Evolutionary conservation across 2,113 vertebrate species (phyloP).

Genomic region (Tiliqua scincoides): DNA sequence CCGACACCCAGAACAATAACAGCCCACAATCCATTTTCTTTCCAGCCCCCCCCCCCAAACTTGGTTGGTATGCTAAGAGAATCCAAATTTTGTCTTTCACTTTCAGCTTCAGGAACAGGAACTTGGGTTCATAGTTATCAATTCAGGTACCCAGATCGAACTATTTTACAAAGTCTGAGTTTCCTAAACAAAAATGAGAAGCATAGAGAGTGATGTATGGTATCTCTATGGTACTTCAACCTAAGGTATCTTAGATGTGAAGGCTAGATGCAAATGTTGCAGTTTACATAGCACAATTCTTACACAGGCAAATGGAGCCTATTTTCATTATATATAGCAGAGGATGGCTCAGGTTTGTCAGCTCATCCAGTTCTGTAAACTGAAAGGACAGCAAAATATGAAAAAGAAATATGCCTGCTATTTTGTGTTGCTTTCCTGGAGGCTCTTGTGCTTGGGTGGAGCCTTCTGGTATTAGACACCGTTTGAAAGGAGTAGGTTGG

Average conservation of each 20-base stretch:
- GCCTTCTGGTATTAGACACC: background rate
- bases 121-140: too few species aligned
- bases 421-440: background rate
- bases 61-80: too few species aligned
- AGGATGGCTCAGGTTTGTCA: constrained; percentile 9
- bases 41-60: too few species aligned
- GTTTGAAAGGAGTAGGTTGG: constrained; percentile 2
- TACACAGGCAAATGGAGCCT: background rate
- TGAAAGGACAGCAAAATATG: background rate
- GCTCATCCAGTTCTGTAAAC: background rate
- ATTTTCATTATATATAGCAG: background rate
- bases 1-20: too few species aligned
- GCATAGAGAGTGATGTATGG: too few species aligned
- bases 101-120: too few species aligned
- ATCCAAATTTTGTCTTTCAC: too few species aligned
- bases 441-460: background rate
- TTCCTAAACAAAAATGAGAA: too few species aligned
- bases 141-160: too few species aligned
- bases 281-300: background rate
- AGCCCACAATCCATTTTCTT: too few species aligned
- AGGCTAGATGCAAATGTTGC: background rate
- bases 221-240: background rate
- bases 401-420: background rate
- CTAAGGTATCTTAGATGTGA: background rate
- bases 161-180: too few species aligned